Evolutionary conservation across 2,888 invertebrate genomes (phyloP).

Genomic region (Meganola albula): DNA sequence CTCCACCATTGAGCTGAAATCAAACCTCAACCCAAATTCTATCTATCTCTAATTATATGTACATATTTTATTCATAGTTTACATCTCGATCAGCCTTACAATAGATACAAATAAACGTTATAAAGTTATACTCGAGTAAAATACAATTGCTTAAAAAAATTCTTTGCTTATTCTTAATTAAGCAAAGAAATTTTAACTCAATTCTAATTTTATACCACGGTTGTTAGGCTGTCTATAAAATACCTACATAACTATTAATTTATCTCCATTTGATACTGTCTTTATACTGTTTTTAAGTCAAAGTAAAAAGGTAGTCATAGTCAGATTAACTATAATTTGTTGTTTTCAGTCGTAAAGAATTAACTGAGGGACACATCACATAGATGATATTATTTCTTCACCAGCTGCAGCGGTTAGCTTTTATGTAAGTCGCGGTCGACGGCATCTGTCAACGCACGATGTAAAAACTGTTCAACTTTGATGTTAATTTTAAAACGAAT

Average conservation of each 20-base stretch:
- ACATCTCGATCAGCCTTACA: no score
- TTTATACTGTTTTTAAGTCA: slow-evolving; percentile 18
- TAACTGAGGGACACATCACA: neutral
- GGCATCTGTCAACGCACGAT: neutral
- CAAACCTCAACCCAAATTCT: slow-evolving; percentile 5
- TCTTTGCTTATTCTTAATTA: no score
- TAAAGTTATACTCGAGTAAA: no score
- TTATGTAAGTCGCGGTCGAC: neutral
- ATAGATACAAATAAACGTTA: no score
- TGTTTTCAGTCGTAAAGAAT: neutral
- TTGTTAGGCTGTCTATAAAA: no score
- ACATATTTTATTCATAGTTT: slow-evolving; percentile 15
- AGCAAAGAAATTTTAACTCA: no score
- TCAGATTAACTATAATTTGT: slow-evolving; percentile 1
- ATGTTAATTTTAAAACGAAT: neutral
- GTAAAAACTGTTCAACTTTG: neutral
- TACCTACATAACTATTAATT: no score
- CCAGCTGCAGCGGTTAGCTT: neutral
- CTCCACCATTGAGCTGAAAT: no score
- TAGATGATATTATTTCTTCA: neutral
- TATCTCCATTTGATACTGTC: no score
- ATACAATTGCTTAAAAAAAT: no score
- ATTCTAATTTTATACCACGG: no score
- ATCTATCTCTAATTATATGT: slow-evolving; percentile 21
- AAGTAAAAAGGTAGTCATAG: slow-evolving; percentile 19